A percentile compares a stretch with the other conserved stretches of the same genome.
Conservation (phyloP, 1,140 invertebrate genomes). For the Frieseomelitta varia region DNA sequence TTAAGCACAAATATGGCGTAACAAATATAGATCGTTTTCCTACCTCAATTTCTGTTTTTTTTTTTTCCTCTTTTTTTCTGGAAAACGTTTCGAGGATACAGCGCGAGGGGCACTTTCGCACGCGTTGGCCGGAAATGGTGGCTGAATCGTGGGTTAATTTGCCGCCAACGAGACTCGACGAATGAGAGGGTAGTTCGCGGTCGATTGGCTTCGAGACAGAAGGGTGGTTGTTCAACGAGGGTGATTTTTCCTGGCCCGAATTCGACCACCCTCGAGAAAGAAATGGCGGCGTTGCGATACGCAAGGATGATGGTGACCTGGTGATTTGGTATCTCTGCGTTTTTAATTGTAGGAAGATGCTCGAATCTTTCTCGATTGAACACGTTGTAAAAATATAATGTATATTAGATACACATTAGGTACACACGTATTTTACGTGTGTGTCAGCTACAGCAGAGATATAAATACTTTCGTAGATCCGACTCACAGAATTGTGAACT, state of each 20-base stretch:
- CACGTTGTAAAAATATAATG: not conserved
- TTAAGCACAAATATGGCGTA: not conserved
- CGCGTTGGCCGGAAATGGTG: constrained; percentile 46
- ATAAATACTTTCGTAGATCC: no score
- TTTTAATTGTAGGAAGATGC: not conserved
- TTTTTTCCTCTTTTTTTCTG: no score
- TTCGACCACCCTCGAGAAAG: not conserved
- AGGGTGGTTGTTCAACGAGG: constrained; percentile 30
- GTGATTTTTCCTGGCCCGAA: constrained; percentile 26
- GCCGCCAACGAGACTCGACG: constrained; percentile 53
- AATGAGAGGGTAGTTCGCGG: constrained; percentile 45
- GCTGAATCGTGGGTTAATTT: constrained; percentile 35
- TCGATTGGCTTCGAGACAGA: constrained; percentile 54
- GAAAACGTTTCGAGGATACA: not conserved
- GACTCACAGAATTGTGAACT: no score
- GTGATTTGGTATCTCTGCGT: not conserved
- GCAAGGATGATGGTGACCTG: not conserved
- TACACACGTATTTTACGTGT: no score
- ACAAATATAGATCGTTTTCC: not conserved
- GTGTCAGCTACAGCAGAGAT: no score
- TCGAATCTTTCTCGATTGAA: not conserved
- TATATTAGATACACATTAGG: no score
- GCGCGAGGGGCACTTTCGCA: constrained; percentile 8
- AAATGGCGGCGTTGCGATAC: not conserved
- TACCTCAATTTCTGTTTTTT: not conserved